Conservation (phyloP, 2,797 vertebrate genomes). For the Anguilla megastoma region DNA sequence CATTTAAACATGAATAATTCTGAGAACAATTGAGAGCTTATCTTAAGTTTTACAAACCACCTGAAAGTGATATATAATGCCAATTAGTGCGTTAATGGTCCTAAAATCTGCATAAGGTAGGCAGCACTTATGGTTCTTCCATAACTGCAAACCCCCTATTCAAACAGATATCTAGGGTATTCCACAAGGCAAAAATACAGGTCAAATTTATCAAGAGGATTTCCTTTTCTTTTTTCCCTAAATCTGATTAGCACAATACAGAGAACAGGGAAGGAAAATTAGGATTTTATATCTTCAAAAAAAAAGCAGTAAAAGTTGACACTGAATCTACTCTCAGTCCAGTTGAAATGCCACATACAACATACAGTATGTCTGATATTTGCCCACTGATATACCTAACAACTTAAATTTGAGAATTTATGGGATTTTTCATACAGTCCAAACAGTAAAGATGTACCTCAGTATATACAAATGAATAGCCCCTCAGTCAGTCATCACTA, state of each 20-base stretch:
- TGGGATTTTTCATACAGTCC: background rate
- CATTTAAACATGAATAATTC: background rate
- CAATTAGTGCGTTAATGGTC: background rate
- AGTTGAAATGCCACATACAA: background rate
- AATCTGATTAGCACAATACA: background rate
- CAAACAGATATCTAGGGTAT: too few relatives aligned
- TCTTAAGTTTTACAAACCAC: background rate
- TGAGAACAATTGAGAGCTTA: background rate
- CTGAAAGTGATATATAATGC: background rate
- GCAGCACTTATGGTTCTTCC: background rate
- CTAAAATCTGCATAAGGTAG: background rate
- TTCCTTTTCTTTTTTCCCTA: background rate
- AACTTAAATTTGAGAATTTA: background rate
- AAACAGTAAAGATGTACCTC: too few relatives aligned
- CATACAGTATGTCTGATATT: background rate
- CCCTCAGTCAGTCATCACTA: too few relatives aligned
- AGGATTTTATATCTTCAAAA: too few relatives aligned
- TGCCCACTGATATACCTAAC: background rate
- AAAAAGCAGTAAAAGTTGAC: background rate
- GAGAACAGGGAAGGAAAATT: background rate
- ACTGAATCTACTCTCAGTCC: background rate
- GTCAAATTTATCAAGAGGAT: background rate
- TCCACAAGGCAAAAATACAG: too few relatives aligned
- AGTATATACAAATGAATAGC: too few relatives aligned
- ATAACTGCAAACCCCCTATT: too few relatives aligned